Evolutionary conservation across 1,140 invertebrate species (phyloP).

Genomic region (Drosophila serrata): DNA sequence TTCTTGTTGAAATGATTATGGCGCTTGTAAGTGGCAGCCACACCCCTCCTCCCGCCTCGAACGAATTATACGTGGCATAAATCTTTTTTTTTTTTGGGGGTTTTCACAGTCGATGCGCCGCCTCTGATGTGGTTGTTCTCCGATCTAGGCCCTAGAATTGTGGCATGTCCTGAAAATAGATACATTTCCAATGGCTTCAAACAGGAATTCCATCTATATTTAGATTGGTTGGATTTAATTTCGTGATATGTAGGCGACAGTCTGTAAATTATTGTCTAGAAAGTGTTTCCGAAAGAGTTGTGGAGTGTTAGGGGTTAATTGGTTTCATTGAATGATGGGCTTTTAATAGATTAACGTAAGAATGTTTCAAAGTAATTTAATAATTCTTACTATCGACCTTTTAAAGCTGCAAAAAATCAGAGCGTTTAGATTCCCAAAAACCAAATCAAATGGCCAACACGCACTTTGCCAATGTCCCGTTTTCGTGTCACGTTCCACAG

Average conservation of each 20-base stretch:
- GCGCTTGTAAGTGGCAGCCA: slow-evolving; percentile 76
- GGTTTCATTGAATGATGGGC: not conserved
- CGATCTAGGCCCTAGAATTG: slow-evolving; percentile 30
- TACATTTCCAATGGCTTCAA: too few relatives aligned
- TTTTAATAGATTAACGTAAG: not conserved
- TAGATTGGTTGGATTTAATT: slow-evolving; percentile 11
- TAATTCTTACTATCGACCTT: too few relatives aligned
- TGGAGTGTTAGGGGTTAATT: slow-evolving; percentile 1
- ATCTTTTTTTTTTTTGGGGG: slow-evolving; percentile 56
- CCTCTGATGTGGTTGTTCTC: slow-evolving; percentile 36
- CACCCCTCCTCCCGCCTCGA: slow-evolving; percentile 34
- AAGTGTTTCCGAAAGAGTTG: slow-evolving; percentile 6
- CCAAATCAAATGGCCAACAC: slow-evolving; percentile 38
- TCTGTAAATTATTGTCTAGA: slow-evolving; percentile 20
- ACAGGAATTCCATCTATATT: slow-evolving; percentile 12
- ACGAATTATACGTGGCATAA: slow-evolving; percentile 68
- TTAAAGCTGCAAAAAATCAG: slow-evolving; percentile 10
- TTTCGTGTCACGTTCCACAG: slow-evolving; percentile 53
- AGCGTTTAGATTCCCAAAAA: slow-evolving; percentile 4
- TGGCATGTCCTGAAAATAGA: slow-evolving; percentile 31
- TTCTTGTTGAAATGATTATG: slow-evolving; percentile 84
- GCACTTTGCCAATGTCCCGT: slow-evolving; percentile 48
- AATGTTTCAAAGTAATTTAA: not conserved
- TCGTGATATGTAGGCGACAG: slow-evolving; percentile 11
- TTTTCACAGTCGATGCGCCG: slow-evolving; percentile 48